A percentile compares a stretch with the other conserved stretches of the same genome.
These are phyloP conservation scores for Pardosa pseudoannulata DNA, from an alignment of 2,888 invertebrate genomes.

Conservation along the genomic window DNA sequence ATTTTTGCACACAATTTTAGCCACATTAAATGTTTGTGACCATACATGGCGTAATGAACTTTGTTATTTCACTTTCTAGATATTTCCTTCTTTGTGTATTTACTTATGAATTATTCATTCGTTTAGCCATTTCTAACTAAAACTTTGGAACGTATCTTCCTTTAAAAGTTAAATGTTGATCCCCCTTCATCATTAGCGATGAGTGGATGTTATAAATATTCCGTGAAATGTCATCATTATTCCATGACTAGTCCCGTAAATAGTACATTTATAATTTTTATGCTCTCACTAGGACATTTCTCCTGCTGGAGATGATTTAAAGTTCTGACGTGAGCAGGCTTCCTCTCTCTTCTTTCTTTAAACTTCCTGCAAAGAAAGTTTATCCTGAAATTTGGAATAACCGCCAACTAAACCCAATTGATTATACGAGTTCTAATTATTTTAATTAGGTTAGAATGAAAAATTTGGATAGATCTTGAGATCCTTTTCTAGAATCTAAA, in stretches of 20 bases:
- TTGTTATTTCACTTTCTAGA: not conserved
- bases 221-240: conserved; percentile 10
- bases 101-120: conserved; percentile 11
- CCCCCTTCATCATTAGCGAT: not conserved
- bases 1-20: no score
- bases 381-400: no score
- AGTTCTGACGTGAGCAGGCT: no score
- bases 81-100: not conserved
- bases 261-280: not conserved
- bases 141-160: not conserved
- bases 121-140: conserved; percentile 3
- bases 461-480: no score
- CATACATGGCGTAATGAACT: not conserved
- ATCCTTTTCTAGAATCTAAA: no score
- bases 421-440: no score
- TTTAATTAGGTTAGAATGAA: no score
- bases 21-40: not conserved
- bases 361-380: no score
- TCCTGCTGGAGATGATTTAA: no score
- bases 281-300: no score
- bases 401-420: no score
- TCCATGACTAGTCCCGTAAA: not conserved
- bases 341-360: no score
- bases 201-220: not conserved
- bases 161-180: not conserved